Percentiles rank a stretch among this genome's conserved stretches.
Evolutionary conservation across 2,113 vertebrate genomes (phyloP).

Genomic region (Indicator indicator): DNA sequence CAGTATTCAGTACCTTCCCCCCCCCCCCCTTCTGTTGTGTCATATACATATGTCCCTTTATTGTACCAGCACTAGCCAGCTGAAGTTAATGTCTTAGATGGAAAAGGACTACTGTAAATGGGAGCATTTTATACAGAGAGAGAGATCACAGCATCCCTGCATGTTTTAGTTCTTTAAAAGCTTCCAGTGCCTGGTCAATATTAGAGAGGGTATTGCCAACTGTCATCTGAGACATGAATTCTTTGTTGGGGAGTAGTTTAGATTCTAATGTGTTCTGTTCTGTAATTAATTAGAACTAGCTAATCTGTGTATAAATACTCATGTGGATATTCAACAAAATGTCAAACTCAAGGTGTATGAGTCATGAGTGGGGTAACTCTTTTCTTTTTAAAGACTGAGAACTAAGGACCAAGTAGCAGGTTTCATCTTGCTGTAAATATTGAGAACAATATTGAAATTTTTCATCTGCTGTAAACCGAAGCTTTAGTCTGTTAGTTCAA

Average conservation of each 20-base stretch:
- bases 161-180: conserved; percentile 29
- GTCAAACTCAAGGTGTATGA: not conserved
- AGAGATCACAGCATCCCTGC: not conserved
- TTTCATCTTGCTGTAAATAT: not conserved
- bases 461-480: not conserved
- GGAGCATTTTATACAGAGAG: not conserved
- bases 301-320: not conserved
- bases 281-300: not conserved
- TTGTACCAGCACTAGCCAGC: not conserved
- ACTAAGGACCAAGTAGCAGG: not conserved
- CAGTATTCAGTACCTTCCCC: not conserved
- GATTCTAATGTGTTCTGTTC: not conserved
- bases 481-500: not conserved
- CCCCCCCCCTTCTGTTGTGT: not conserved
- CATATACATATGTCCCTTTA: not conserved
- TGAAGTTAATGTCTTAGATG: not conserved
- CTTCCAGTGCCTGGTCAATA: not conserved
- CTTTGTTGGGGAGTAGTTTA: not conserved
- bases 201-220: not conserved
- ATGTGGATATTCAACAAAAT: not conserved
- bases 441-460: not conserved
- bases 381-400: not conserved
- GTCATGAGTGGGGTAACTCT: not conserved
- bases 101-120: not conserved
- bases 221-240: not conserved